These are phyloP conservation scores for Oligia latruncula DNA, from an alignment of 2,888 invertebrate species.

Conservation along the genomic window DNA sequence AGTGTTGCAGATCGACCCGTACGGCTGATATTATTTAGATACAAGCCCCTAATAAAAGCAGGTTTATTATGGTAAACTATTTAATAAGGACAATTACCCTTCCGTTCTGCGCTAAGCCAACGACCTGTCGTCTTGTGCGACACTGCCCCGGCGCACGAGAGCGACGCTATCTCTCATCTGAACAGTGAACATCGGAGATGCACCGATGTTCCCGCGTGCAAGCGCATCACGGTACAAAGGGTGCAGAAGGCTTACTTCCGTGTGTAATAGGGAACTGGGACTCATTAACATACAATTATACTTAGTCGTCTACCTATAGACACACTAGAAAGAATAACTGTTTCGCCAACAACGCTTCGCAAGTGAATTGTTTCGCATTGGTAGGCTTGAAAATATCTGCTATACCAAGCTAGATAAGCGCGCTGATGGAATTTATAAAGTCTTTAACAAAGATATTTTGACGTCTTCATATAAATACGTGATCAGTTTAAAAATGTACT, in stretches of 20 bases:
- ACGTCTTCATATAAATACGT: background rate
- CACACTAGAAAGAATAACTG: background rate
- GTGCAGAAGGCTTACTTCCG: constrained; percentile 44
- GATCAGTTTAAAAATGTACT: background rate
- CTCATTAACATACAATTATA: constrained; percentile 20
- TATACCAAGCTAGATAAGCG: background rate
- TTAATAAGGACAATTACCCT: constrained; percentile 25
- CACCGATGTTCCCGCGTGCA: constrained; percentile 39
- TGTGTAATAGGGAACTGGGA: background rate
- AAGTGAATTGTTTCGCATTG: background rate
- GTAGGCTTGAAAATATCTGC: background rate
- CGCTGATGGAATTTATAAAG: background rate
- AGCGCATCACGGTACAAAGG: constrained; percentile 1
- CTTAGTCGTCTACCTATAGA: background rate
- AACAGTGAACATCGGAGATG: constrained; percentile 54
- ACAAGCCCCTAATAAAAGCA: background rate
- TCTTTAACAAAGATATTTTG: background rate
- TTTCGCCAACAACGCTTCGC: background rate
- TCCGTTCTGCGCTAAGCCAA: constrained; percentile 18
- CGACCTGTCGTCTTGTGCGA: constrained; percentile 46
- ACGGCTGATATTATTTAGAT: background rate
- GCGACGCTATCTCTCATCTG: constrained; percentile 61
- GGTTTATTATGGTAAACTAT: background rate
- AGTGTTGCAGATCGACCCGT: background rate
- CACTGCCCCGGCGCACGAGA: constrained; percentile 55